These are phyloP conservation scores for Sorex maritimensis DNA, from an alignment of 2,797 vertebrate genomes.

Conservation along the genomic window DNA sequence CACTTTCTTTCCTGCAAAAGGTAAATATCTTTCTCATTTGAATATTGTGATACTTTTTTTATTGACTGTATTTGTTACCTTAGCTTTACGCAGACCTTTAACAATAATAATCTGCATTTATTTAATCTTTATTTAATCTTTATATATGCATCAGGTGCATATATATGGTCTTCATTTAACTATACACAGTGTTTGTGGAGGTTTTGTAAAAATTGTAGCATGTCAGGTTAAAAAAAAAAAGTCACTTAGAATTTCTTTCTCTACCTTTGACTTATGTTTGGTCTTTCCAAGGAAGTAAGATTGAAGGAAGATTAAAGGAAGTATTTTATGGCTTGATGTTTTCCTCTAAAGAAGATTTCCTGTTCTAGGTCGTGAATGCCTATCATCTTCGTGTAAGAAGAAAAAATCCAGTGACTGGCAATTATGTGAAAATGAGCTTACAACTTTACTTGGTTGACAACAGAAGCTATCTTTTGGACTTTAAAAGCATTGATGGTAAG, in stretches of 20 bases:
- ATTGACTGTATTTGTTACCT: neutral
- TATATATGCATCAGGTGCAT: too few species aligned
- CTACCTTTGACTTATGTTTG: neutral
- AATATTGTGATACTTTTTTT: slow-evolving; percentile 3
- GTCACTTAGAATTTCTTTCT: slow-evolving; percentile 9
- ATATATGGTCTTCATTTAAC: slow-evolving; percentile 17
- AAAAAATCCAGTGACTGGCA: slow-evolving; percentile 98
- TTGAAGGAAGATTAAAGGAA: too few species aligned
- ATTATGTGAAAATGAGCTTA: slow-evolving; percentile 98
- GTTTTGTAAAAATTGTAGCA: slow-evolving; percentile 48
- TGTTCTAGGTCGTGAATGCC: slow-evolving; percentile 96
- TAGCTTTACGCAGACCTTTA: neutral
- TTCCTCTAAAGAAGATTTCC: slow-evolving; percentile 77
- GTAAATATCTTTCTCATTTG: neutral
- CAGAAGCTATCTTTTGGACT: slow-evolving; percentile 98
- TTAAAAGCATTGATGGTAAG: slow-evolving; percentile 99
- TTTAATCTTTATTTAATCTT: too few species aligned
- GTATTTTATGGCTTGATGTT: slow-evolving; percentile 31
- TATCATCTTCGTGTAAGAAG: slow-evolving; percentile 97
- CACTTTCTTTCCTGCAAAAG: slow-evolving; percentile 39
- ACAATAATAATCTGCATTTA: too few species aligned
- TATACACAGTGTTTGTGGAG: neutral
- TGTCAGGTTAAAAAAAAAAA: neutral
- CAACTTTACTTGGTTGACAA: slow-evolving; percentile 99
- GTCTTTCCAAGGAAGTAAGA: slow-evolving; percentile 24